phyloP scores from a whole-genome alignment of 2,888 invertebrate genomes.

The Allacma fusca region DNA sequence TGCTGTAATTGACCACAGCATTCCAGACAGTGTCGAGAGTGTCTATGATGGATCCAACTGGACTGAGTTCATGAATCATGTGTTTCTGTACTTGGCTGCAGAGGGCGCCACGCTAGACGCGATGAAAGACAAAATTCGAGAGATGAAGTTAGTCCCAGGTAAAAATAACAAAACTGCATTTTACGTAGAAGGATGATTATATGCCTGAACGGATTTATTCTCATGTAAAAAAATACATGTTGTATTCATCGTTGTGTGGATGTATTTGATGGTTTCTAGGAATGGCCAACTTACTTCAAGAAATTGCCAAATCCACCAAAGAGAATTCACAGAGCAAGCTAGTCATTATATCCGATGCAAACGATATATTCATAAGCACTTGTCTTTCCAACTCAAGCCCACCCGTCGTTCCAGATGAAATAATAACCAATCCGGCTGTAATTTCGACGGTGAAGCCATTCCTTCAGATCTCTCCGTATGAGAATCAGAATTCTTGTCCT shows the following conservation, averaged over 20 bases:
- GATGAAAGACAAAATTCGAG: constrained; percentile 49
- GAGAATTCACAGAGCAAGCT: constrained; percentile 65
- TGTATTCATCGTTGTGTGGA: background rate
- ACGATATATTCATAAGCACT: constrained; percentile 58
- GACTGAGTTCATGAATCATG: constrained; percentile 78
- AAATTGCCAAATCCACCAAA: constrained; percentile 31
- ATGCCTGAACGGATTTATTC: too few relatives aligned
- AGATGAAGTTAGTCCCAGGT: constrained; percentile 53
- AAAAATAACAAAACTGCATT: too few relatives aligned
- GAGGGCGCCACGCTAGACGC: constrained; percentile 63
- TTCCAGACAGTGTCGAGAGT: constrained; percentile 69
- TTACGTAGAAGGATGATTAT: too few relatives aligned
- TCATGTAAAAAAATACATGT: too few relatives aligned
- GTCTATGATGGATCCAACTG: constrained; percentile 72
- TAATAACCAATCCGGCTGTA: constrained; percentile 53
- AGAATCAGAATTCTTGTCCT: constrained; percentile 49
- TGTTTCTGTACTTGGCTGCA: constrained; percentile 70
- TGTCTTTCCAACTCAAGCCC: constrained; percentile 47
- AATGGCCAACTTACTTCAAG: constrained; percentile 53
- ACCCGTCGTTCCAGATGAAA: constrained; percentile 41
- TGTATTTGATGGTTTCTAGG: background rate
- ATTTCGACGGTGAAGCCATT: constrained; percentile 43
- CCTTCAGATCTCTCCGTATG: constrained; percentile 51
- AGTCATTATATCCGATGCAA: constrained; percentile 81
- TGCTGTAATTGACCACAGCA: constrained; percentile 63